These are phyloP conservation scores for Arrhamphus sclerolepis DNA, from an alignment of 2,797 vertebrate species.

Conservation along the genomic window DNA sequence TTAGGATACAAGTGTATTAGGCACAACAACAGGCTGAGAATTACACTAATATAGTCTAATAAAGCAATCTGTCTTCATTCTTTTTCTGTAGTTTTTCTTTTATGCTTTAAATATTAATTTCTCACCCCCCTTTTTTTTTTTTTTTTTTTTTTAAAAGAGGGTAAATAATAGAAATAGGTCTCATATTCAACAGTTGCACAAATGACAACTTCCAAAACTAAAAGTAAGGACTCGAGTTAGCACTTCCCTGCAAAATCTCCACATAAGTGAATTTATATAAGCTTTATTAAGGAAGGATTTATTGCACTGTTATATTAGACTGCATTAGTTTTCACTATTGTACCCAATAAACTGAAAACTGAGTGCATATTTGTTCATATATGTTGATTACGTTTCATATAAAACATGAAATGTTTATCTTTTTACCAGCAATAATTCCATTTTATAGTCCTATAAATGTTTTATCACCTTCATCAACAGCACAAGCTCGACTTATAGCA, in stretches of 20 bases:
- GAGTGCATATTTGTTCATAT: slow-evolving; percentile 4
- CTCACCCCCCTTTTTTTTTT: too few species aligned
- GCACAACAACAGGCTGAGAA: neutral
- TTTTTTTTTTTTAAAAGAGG: neutral
- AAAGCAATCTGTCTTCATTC: slow-evolving; percentile 4
- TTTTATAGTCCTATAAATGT: slow-evolving; percentile 19
- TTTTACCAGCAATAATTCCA: slow-evolving; percentile 20
- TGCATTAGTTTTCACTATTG: slow-evolving; percentile 7
- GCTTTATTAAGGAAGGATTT: slow-evolving; percentile 6
- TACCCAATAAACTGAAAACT: slow-evolving; percentile 23
- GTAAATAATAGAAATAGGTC: neutral
- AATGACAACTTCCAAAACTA: slow-evolving; percentile 3
- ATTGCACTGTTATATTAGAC: slow-evolving; percentile 3
- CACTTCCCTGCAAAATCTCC: neutral
- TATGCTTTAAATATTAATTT: neutral
- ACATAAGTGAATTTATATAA: neutral
- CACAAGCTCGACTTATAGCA: neutral
- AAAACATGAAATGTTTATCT: slow-evolving; percentile 18
- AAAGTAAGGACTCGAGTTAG: neutral
- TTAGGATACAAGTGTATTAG: slow-evolving; percentile 1
- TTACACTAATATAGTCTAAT: slow-evolving; percentile 13
- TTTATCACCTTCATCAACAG: slow-evolving; percentile 8
- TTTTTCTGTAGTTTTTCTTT: slow-evolving; percentile 10
- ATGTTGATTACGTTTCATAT: slow-evolving; percentile 12
- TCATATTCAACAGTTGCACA: neutral